phyloP scores from a whole-genome alignment of 2,113 vertebrate species.

The Brachypodius melanocephalos region DNA sequence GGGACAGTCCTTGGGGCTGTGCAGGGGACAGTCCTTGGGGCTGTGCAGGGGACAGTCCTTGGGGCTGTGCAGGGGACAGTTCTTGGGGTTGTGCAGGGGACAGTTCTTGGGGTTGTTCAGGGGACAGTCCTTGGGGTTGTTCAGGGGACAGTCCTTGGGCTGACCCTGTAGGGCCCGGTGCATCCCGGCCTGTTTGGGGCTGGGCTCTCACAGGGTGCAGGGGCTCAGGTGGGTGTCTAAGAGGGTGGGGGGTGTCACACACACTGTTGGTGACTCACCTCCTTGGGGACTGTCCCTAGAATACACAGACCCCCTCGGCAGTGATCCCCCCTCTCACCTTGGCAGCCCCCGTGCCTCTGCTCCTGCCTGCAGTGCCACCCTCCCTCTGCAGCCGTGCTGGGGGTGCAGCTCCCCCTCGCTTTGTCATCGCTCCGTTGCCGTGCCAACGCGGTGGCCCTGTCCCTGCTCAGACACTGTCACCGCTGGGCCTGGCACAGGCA shows the following conservation, averaged over 20 bases:
- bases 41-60: too few species aligned
- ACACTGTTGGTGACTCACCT: too few species aligned
- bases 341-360: not conserved
- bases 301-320: rapidly evolving
- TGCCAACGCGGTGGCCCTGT: not conserved
- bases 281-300: not conserved
- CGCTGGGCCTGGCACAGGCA: not conserved
- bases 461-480: not conserved
- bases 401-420: not conserved
- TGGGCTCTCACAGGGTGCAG: not conserved
- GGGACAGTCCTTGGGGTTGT: too few species aligned
- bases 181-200: not conserved
- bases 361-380: not conserved
- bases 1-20: too few species aligned
- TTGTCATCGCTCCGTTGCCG: not conserved
- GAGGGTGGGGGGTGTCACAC: not conserved
- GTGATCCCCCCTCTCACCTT: rapidly evolving
- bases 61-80: not conserved
- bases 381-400: not conserved
- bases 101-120: too few species aligned
- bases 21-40: not conserved
- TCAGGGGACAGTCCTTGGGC: not conserved
- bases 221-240: not conserved
- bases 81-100: not conserved
- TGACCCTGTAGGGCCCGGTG: rapidly evolving